Evolutionary conservation across 2,888 invertebrate genomes (phyloP).

Genomic region (Sminthurides aquaticus): DNA sequence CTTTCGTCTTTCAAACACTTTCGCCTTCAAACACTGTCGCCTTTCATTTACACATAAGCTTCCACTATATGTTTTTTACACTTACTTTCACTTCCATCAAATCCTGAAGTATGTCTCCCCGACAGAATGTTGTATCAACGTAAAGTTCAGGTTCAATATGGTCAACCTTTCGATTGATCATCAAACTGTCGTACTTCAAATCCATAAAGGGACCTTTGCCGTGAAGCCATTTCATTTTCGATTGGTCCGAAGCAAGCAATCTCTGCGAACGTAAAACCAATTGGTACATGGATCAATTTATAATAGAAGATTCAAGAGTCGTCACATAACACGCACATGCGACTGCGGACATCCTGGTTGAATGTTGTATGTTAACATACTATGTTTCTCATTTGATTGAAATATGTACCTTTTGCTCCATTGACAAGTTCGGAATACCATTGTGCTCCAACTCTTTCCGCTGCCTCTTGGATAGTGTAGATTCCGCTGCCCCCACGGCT

Average conservation of each 20-base stretch:
- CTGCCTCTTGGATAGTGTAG: constrained; percentile 5
- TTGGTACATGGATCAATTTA: not conserved
- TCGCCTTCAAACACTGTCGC: no score
- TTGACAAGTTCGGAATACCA: constrained; percentile 6
- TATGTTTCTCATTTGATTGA: no score
- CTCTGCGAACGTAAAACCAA: constrained; percentile 1
- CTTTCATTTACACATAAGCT: no score
- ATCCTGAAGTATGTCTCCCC: constrained; percentile 28
- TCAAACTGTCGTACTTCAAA: constrained; percentile 30
- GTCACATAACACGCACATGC: not conserved
- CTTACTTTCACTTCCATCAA: constrained; percentile 41
- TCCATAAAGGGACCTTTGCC: constrained; percentile 5
- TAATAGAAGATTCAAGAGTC: not conserved
- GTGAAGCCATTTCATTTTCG: constrained; percentile 9
- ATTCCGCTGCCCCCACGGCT: constrained; percentile 1
- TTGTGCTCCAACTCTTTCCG: constrained; percentile 14
- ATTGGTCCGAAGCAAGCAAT: constrained; percentile 3
- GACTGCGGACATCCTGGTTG: no score
- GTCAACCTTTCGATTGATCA: constrained; percentile 29
- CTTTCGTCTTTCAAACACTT: no score
- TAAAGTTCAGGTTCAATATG: constrained; percentile 30
- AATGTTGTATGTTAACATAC: not conserved
- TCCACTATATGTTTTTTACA: no score
- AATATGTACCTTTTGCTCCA: constrained; percentile 15
- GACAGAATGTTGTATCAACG: constrained; percentile 38